phyloP scores from a whole-genome alignment of 2,113 vertebrate genomes.

The Labrus mixtus region DNA sequence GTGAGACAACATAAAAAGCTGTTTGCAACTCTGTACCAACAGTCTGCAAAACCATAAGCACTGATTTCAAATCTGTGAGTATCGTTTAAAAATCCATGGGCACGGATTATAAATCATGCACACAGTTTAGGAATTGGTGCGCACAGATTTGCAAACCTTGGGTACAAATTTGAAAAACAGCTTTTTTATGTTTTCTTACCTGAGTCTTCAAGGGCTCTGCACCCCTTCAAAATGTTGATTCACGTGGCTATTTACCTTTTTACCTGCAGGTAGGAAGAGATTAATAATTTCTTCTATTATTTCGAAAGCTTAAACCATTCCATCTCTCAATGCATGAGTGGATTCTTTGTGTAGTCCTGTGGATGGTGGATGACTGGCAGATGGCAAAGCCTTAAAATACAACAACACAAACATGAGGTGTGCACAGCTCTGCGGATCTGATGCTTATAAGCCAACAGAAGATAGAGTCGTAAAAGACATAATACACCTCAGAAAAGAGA shows the following conservation, averaged over 20 bases:
- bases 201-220: too few species aligned
- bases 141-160: too few species aligned
- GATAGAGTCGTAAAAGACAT: slow-evolving; percentile 74
- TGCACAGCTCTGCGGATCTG: slow-evolving; percentile 58
- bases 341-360: slow-evolving; percentile 17
- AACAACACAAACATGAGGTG: slow-evolving; percentile 67
- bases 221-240: not conserved
- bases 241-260: slow-evolving; percentile 24
- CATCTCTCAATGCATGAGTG: slow-evolving; percentile 31
- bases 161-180: too few species aligned
- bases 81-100: too few species aligned
- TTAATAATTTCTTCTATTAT: slow-evolving; percentile 16
- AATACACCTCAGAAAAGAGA: slow-evolving; percentile 76
- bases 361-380: slow-evolving; percentile 41
- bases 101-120: too few species aligned
- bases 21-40: too few species aligned
- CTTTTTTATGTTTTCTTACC: too few species aligned
- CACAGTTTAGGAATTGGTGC: too few species aligned
- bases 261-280: slow-evolving; percentile 15
- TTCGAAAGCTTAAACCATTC: slow-evolving; percentile 12
- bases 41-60: too few species aligned
- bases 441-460: slow-evolving; percentile 64
- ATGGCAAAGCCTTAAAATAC: slow-evolving; percentile 67
- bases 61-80: too few species aligned
- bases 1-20: too few species aligned